phyloP scores from a whole-genome alignment of 2,113 vertebrate genomes.

The Brienomyrus longianalis region DNA sequence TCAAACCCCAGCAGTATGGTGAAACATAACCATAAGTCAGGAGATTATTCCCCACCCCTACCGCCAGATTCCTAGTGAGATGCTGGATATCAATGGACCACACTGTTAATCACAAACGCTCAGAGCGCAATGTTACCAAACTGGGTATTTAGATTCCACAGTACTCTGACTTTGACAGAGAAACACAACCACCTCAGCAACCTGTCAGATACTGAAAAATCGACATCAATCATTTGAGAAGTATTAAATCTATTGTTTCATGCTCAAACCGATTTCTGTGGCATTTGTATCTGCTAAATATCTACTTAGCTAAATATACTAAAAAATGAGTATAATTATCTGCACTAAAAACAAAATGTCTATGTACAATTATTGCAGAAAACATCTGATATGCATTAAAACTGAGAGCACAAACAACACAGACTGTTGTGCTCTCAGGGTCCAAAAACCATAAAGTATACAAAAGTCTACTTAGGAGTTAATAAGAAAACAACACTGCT shows the following conservation, averaged over 20 bases:
- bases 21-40: constrained; percentile 8
- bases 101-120: constrained; percentile 11
- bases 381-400: constrained; percentile 7
- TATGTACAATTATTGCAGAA: background rate
- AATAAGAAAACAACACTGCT: background rate
- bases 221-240: background rate
- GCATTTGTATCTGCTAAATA: background rate
- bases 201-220: background rate
- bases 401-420: background rate
- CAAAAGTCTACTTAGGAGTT: background rate
- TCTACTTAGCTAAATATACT: background rate
- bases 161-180: background rate
- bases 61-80: background rate
- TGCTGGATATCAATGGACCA: background rate
- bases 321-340: background rate
- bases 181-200: background rate
- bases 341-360: background rate
- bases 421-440: background rate
- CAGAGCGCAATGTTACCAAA: background rate
- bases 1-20: background rate
- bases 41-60: background rate
- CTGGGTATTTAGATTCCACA: background rate
- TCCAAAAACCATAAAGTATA: constrained; percentile 4
- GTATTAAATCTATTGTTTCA: background rate
- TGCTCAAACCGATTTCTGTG: background rate